A percentile compares a stretch with the other conserved stretches of the same genome.
These are phyloP conservation scores for Panagrolaimus sp. DNA, from an alignment of 1,140 invertebrate species.

Conservation along the genomic window DNA sequence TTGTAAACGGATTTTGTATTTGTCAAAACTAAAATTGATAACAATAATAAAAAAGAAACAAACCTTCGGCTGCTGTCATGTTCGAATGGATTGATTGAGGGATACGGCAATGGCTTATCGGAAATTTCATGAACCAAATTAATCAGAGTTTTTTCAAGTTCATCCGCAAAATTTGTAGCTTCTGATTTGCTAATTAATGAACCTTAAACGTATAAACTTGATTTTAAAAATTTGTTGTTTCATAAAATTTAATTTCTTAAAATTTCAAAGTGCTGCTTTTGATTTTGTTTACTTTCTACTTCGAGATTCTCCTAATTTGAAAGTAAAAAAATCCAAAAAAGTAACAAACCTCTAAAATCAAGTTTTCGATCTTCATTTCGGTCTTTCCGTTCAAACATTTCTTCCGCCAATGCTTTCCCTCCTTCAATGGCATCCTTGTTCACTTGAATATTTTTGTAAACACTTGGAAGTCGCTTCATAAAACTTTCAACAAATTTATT, in stretches of 20 bases:
- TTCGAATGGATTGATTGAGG: not conserved
- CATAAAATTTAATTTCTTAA: not conserved
- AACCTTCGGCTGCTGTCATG: not conserved
- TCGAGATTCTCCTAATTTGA: too few species aligned
- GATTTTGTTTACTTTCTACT: too few species aligned
- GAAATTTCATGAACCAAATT: conserved; percentile 13
- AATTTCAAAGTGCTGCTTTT: too few species aligned
- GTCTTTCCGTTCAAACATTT: not conserved
- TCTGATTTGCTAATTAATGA: not conserved
- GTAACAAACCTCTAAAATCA: not conserved
- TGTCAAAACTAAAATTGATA: not conserved
- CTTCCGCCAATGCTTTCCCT: not conserved
- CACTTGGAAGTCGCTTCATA: not conserved
- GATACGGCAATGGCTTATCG: not conserved
- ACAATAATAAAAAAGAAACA: not conserved
- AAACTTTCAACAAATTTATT: not conserved
- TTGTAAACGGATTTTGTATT: not conserved
- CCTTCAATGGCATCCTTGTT: conserved; percentile 11
- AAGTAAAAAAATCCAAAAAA: not conserved
- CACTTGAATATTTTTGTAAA: not conserved
- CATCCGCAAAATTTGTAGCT: not conserved
- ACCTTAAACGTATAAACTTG: not conserved
- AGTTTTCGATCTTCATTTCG: not conserved
- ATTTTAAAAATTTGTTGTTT: not conserved
- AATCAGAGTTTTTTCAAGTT: not conserved